A percentile compares a stretch with the other conserved stretches of the same genome.
phyloP scores from a whole-genome alignment of 2,888 invertebrate genomes.

The Polyommatus iphigenia region DNA sequence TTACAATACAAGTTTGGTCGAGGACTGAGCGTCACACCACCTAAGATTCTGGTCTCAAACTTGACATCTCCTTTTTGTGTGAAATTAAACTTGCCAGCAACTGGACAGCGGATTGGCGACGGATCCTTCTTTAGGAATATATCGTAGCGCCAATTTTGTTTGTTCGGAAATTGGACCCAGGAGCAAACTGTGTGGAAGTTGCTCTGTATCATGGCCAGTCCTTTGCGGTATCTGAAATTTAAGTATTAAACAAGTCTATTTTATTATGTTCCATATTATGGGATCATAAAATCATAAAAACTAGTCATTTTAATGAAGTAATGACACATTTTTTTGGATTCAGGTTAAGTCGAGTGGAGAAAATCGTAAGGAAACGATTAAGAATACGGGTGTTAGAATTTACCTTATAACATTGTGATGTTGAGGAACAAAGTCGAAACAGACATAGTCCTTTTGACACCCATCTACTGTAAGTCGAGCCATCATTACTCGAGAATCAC shows the following conservation, averaged over 20 bases:
- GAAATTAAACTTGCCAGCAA: constrained; percentile 98
- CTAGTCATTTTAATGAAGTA: not conserved
- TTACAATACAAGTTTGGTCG: constrained; percentile 96
- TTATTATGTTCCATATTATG: no score
- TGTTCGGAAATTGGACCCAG: constrained; percentile 94
- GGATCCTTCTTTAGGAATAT: constrained; percentile 93
- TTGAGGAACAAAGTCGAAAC: constrained; percentile 96
- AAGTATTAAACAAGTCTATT: not conserved
- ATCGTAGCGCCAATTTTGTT: constrained; percentile 92
- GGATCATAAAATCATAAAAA: not conserved
- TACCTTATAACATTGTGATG: constrained; percentile 95
- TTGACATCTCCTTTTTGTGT: constrained; percentile 93
- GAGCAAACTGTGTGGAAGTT: constrained; percentile 96
- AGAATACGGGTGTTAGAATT: no score
- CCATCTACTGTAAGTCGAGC: constrained; percentile 97
- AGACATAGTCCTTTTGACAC: constrained; percentile 97
- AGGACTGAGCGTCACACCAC: constrained; percentile 96
- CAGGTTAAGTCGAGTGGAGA: no score
- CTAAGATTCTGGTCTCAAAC: constrained; percentile 96
- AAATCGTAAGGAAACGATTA: no score
- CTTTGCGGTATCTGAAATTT: constrained; percentile 87
- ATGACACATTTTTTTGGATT: no score
- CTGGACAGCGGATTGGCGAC: constrained; percentile 94
- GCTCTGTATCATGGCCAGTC: constrained; percentile 92
- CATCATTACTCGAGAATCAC: constrained; percentile 96